Evolutionary conservation across 1,140 invertebrate species (phyloP).

Genomic region (Bilobella aurantiaca): DNA sequence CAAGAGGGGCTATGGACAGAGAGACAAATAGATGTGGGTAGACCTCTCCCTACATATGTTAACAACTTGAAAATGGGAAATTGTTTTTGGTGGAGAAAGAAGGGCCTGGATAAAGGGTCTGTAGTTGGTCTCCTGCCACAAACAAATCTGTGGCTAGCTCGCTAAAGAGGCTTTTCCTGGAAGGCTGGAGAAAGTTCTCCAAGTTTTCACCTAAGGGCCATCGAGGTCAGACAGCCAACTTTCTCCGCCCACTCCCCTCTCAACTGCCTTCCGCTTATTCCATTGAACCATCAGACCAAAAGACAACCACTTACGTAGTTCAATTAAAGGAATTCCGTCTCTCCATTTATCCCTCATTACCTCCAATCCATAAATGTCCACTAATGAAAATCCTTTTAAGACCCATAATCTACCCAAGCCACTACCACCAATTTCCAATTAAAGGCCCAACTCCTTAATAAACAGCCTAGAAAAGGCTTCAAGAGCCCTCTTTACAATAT

Average conservation of each 20-base stretch:
- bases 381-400: slow-evolving; percentile 7
- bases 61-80: no score
- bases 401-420: not conserved
- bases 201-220: not conserved
- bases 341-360: slow-evolving; percentile 8
- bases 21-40: not conserved
- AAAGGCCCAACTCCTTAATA: no score
- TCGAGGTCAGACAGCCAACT: not conserved
- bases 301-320: not conserved
- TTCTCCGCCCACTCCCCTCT: not conserved
- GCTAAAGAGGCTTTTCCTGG: not conserved
- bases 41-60: not conserved
- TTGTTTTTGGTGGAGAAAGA: slow-evolving; percentile 12
- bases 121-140: no score
- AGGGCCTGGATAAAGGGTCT: no score
- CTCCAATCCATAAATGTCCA: not conserved
- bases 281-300: not conserved
- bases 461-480: no score
- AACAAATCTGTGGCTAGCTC: no score
- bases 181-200: slow-evolving; percentile 1
- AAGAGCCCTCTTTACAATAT: no score
- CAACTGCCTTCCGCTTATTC: not conserved
- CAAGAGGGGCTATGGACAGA: no score
- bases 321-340: not conserved
- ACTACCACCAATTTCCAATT: no score